Conservation (phyloP, 1,140 invertebrate genomes). For the Diabrotica undecimpunctata region DNA sequence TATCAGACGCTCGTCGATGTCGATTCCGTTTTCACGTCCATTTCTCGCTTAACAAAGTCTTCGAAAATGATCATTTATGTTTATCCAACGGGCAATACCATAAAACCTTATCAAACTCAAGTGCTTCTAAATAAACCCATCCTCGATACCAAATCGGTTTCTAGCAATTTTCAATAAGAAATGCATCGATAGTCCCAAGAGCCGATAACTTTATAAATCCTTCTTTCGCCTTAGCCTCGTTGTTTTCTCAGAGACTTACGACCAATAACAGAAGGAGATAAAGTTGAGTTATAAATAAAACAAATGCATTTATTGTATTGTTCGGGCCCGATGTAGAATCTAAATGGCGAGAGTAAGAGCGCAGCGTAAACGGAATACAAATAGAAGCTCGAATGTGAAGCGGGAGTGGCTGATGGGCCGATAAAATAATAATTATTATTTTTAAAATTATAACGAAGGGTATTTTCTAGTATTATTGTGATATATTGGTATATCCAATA, state of each 20-base stretch:
- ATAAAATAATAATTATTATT: too few species aligned
- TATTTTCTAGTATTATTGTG: too few species aligned
- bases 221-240: background rate
- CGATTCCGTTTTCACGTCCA: too few species aligned
- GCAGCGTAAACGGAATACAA: slow-evolving; percentile 13
- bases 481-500: too few species aligned
- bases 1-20: too few species aligned
- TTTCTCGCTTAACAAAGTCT: too few species aligned
- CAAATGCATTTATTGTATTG: slow-evolving; percentile 11
- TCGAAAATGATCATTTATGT: too few species aligned
- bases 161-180: background rate
- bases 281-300: slow-evolving; percentile 11
- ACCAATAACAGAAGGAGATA: slow-evolving; percentile 5
- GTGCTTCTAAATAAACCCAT: background rate
- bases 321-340: slow-evolving; percentile 7
- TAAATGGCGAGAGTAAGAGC: slow-evolving; percentile 6
- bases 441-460: too few species aligned
- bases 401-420: background rate
- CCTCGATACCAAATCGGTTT: background rate
- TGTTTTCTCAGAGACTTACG: background rate
- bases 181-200: background rate
- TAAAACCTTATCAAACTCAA: too few species aligned
- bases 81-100: too few species aligned
- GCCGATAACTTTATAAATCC: background rate
- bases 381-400: slow-evolving; percentile 1